Evolutionary conservation across 2,888 invertebrate genomes (phyloP).

Genomic region (Coenonympha arcania): DNA sequence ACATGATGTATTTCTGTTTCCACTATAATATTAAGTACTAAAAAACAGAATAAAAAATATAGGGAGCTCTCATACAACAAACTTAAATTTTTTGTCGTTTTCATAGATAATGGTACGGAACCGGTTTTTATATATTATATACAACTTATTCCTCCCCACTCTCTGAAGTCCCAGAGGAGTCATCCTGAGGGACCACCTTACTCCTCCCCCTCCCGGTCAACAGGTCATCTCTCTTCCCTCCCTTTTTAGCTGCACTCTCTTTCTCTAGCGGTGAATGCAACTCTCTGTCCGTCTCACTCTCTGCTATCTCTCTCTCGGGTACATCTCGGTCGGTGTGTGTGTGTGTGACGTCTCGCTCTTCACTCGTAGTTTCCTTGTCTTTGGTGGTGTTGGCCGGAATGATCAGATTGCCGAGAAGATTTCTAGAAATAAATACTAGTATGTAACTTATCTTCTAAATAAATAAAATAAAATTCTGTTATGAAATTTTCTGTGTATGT

Average conservation of each 20-base stretch:
- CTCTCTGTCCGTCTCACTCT: neutral
- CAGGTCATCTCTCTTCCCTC: neutral
- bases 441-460: neutral
- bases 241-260: no score
- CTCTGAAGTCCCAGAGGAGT: slow-evolving; percentile 2
- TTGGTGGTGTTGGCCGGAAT: slow-evolving; percentile 27
- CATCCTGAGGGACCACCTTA: neutral
- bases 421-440: slow-evolving; percentile 10
- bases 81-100: no score
- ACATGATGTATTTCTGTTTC: no score
- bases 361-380: neutral
- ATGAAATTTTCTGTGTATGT: no score
- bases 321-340: neutral
- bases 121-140: neutral
- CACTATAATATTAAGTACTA: no score
- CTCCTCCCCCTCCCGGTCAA: neutral
- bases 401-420: slow-evolving; percentile 31
- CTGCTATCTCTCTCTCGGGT: neutral
- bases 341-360: neutral
- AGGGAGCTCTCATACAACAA: no score
- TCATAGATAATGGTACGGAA: no score
- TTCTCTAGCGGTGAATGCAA: no score
- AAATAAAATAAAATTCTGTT: no score
- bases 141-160: neutral
- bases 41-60: no score